These are phyloP conservation scores for Arge pagana DNA, from an alignment of 2,888 invertebrate genomes.

Conservation along the genomic window DNA sequence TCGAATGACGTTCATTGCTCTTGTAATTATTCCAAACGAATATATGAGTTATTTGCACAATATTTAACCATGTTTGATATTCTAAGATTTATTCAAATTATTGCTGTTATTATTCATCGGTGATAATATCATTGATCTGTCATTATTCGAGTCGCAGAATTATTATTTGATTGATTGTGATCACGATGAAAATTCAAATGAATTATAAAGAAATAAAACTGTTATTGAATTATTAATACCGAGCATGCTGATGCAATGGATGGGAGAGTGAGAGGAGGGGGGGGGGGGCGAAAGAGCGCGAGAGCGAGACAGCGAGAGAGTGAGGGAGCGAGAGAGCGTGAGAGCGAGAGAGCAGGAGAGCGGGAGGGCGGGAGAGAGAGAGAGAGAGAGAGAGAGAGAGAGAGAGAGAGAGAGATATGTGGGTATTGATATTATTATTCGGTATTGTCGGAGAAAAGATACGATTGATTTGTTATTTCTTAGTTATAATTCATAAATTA, in stretches of 20 bases:
- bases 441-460: constrained; percentile 26
- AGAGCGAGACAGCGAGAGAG: too few species aligned
- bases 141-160: too few species aligned
- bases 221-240: constrained; percentile 47
- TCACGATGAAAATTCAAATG: constrained; percentile 49
- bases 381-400: constrained; percentile 27
- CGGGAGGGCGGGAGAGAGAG: not conserved
- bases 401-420: constrained; percentile 42
- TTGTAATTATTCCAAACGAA: constrained; percentile 37
- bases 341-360: constrained; percentile 9
- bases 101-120: not conserved
- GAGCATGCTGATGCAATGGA: constrained; percentile 29
- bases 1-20: constrained; percentile 48
- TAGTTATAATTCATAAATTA: constrained; percentile 53
- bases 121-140: not conserved
- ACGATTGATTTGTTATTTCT: constrained; percentile 50
- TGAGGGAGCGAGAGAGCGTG: constrained; percentile 44
- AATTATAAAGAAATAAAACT: constrained; percentile 43
- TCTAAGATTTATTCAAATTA: constrained; percentile 46
- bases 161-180: constrained; percentile 37
- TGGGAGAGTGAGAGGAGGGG: constrained; percentile 27
- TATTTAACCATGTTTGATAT: constrained; percentile 53
- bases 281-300: constrained; percentile 32
- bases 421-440: constrained; percentile 7
- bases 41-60: constrained; percentile 55